Conservation (phyloP, 1,140 invertebrate species). For the Neuroterus valhalla region DNA sequence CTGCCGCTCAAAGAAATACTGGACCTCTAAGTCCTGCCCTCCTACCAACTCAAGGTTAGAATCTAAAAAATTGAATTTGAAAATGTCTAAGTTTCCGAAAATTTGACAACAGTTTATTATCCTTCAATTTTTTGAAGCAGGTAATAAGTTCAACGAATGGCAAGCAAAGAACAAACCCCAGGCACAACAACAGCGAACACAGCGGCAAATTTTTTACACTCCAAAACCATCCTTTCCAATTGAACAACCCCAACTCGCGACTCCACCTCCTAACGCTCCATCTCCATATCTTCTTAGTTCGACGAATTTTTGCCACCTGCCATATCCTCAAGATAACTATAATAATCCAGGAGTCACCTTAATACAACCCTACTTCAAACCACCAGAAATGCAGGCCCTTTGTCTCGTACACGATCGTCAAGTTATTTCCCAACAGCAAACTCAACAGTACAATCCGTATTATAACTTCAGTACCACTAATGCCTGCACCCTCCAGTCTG, state of each 20-base stretch:
- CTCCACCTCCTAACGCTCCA: constrained; percentile 37
- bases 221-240: constrained; percentile 58
- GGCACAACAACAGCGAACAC: constrained; percentile 52
- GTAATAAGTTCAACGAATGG: constrained; percentile 57
- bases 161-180: constrained; percentile 58
- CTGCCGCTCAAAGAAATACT: constrained; percentile 52
- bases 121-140: constrained; percentile 45
- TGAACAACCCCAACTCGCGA: constrained; percentile 54
- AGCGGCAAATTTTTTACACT: constrained; percentile 58
- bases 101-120: background rate
- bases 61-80: no score
- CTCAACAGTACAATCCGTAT: constrained; percentile 50
- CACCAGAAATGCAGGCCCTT: constrained; percentile 57
- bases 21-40: constrained; percentile 45
- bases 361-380: constrained; percentile 63
- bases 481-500: constrained; percentile 53
- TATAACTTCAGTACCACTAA: constrained; percentile 57
- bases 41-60: constrained; percentile 57
- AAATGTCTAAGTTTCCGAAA: background rate
- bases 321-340: constrained; percentile 58
- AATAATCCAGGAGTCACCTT: constrained; percentile 53
- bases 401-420: constrained; percentile 58
- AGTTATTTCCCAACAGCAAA: constrained; percentile 51
- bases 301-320: constrained; percentile 53
- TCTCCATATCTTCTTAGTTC: constrained; percentile 58